Conservation (phyloP, 2,797 vertebrate genomes). For the Tragelaphus eurycerus region DNA sequence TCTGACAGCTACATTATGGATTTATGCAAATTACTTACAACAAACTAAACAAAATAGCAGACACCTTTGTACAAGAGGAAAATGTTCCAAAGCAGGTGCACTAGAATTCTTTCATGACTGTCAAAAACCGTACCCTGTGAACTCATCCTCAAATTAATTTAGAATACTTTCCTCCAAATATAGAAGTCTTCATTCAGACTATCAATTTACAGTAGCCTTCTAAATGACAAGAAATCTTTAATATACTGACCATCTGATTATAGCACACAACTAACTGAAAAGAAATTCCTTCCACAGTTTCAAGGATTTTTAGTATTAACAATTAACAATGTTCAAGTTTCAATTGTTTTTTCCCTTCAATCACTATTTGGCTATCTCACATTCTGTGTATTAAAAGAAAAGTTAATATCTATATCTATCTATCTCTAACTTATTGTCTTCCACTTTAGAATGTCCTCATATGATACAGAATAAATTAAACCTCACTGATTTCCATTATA, state of each 20-base stretch:
- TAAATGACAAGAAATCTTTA: conserved; percentile 57
- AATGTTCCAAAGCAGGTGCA: conserved; percentile 50
- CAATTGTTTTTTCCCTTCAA: neutral
- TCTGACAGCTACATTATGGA: conserved; percentile 74
- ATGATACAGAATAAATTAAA: conserved; percentile 46
- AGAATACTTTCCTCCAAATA: conserved; percentile 63
- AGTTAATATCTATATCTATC: conserved; percentile 12
- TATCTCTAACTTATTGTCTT: conserved; percentile 43
- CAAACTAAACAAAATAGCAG: conserved; percentile 52
- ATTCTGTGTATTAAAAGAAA: neutral
- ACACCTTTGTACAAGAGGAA: conserved; percentile 50
- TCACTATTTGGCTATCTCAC: neutral
- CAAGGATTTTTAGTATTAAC: conserved; percentile 47
- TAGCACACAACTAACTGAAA: conserved; percentile 36
- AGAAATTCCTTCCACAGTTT: conserved; percentile 14
- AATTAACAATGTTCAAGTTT: conserved; percentile 1
- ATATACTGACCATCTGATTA: conserved; percentile 1
- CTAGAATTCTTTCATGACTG: conserved; percentile 35
- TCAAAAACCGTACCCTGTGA: conserved; percentile 44
- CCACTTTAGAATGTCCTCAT: neutral
- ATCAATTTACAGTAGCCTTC: conserved; percentile 42
- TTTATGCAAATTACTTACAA: conserved; percentile 78
- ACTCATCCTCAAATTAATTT: conserved; percentile 68
- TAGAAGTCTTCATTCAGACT: conserved; percentile 58
- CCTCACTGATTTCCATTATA: conserved; percentile 46